These are phyloP conservation scores for Trichogramma pretiosum DNA, from an alignment of 1,140 invertebrate species.

Conservation along the genomic window DNA sequence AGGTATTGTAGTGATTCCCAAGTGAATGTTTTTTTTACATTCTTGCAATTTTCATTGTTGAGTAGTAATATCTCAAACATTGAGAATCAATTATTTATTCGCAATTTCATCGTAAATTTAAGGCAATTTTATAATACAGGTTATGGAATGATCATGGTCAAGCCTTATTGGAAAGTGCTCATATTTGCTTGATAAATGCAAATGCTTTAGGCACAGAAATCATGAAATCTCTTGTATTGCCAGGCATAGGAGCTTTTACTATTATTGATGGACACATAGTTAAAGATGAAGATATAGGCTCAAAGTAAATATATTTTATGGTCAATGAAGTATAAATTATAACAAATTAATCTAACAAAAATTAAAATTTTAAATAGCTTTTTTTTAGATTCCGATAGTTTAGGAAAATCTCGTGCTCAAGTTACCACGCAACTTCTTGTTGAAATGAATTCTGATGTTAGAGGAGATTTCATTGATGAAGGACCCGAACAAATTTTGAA, in stretches of 20 bases:
- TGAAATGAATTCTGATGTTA: constrained; percentile 89
- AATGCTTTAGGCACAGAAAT: constrained; percentile 91
- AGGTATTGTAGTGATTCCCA: constrained; percentile 54
- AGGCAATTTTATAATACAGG: constrained; percentile 46
- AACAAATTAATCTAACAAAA: constrained; percentile 2
- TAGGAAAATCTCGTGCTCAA: constrained; percentile 77
- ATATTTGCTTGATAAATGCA: constrained; percentile 91
- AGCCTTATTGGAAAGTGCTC: constrained; percentile 71
- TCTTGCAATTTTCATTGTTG: too few relatives aligned
- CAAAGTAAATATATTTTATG: constrained; percentile 83
- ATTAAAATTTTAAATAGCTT: constrained; percentile 55
- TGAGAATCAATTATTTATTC: too few relatives aligned
- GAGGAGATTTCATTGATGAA: constrained; percentile 87
- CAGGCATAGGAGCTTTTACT: constrained; percentile 92
- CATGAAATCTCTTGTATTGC: constrained; percentile 86
- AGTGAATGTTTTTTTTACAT: too few relatives aligned
- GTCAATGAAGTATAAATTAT: background rate
- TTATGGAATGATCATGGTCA: constrained; percentile 98
- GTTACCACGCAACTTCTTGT: constrained; percentile 71
- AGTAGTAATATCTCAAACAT: too few relatives aligned
- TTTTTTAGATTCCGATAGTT: constrained; percentile 70
- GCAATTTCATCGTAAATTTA: too few relatives aligned
- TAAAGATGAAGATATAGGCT: constrained; percentile 82
- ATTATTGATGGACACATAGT: constrained; percentile 86
- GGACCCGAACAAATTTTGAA: constrained; percentile 71